phyloP scores from a whole-genome alignment of 2,113 vertebrate species.

The Anguilla japonica region DNA sequence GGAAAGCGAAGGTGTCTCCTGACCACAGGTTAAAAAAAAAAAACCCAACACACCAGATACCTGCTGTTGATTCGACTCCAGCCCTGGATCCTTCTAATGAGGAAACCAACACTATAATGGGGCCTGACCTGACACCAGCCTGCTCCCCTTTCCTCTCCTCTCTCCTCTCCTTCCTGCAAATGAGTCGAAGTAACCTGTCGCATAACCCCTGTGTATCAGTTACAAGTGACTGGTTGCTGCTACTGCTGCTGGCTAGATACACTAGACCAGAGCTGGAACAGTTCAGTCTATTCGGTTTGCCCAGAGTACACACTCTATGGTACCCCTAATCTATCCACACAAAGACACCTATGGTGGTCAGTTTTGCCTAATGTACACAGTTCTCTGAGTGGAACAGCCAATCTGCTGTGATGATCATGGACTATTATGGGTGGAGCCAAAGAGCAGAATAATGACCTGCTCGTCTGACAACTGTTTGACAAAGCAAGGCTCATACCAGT shows the following conservation, averaged over 20 bases:
- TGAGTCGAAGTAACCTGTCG: neutral
- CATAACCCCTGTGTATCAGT: neutral
- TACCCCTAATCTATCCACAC: neutral
- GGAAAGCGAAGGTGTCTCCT: neutral
- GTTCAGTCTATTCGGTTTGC: neutral
- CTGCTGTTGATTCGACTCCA: neutral
- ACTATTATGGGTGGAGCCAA: neutral
- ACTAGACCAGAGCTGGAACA: neutral
- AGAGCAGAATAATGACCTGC: neutral
- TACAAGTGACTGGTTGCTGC: neutral
- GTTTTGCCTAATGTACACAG: neutral
- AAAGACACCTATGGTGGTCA: neutral
- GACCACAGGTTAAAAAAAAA: neutral
- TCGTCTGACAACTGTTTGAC: neutral
- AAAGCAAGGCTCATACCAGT: neutral
- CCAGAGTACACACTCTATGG: neutral
- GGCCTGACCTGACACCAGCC: neutral
- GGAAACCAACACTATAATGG: neutral
- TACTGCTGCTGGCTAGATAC: neutral
- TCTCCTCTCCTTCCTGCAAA: constrained; percentile 5
- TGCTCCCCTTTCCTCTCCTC: neutral
- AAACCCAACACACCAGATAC: neutral
- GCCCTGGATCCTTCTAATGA: neutral
- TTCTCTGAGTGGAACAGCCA: neutral
- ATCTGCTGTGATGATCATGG: neutral